Percentiles rank a stretch among this genome's conserved stretches.
phyloP scores from a whole-genome alignment of 2,888 invertebrate species.

The Lasioglossum morio region DNA sequence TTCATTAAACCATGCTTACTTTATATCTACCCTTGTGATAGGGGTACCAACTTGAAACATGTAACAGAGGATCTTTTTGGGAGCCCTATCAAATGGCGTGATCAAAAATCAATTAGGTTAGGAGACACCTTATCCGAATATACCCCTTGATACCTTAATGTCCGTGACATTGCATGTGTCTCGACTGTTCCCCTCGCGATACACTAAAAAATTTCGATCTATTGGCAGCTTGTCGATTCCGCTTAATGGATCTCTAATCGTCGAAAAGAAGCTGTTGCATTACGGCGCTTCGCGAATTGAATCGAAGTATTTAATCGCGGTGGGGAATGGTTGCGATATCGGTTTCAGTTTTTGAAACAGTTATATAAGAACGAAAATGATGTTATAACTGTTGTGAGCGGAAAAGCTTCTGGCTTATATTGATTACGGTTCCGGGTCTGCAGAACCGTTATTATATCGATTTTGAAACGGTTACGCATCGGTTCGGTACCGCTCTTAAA shows the following conservation, averaged over 20 bases:
- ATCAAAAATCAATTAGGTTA: no score
- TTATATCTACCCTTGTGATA: no score
- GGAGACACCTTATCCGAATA: no score
- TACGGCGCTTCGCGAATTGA: not conserved
- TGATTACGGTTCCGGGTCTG: not conserved
- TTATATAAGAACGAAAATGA: not conserved
- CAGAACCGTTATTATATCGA: not conserved
- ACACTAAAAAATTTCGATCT: not conserved
- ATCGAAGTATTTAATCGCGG: not conserved
- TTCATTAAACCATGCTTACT: no score
- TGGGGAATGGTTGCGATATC: not conserved
- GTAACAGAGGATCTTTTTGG: no score
- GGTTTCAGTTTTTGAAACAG: not conserved
- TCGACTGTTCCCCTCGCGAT: not conserved
- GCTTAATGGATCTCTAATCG: conserved; percentile 26
- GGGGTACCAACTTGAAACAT: no score
- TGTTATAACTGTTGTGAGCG: conserved; percentile 6
- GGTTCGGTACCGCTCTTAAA: conserved; percentile 2
- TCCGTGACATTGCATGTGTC: no score
- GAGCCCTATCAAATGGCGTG: no score
- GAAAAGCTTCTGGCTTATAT: not conserved
- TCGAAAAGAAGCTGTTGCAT: not conserved
- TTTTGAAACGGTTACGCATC: not conserved
- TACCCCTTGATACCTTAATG: no score
- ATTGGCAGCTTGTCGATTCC: not conserved